These are phyloP conservation scores for Falcaria lacertinaria DNA, from an alignment of 2,888 invertebrate species.

Conservation along the genomic window DNA sequence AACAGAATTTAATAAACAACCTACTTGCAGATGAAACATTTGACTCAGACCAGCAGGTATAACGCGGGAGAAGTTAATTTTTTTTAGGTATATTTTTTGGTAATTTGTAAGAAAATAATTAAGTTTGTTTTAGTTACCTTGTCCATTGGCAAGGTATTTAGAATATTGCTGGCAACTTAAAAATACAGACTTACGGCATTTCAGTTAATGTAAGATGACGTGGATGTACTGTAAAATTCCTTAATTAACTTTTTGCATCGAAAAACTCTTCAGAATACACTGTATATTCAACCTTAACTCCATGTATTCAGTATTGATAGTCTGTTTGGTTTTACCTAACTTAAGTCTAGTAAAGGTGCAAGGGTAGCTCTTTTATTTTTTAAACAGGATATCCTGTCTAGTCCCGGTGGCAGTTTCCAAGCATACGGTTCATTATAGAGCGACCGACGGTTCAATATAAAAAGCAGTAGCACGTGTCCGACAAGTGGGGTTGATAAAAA, in stretches of 20 bases:
- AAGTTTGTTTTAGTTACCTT: too few species aligned
- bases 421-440: conserved; percentile 59
- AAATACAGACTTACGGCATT: too few species aligned
- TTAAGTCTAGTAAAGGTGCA: conserved; percentile 44
- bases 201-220: too few species aligned
- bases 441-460: conserved; percentile 52
- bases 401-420: conserved; percentile 55
- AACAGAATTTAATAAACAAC: too few species aligned
- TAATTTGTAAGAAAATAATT: too few species aligned
- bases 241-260: conserved; percentile 17
- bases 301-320: conserved; percentile 6
- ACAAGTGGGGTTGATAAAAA: conserved; percentile 45
- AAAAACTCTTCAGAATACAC: conserved; percentile 11
- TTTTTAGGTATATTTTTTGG: too few species aligned
- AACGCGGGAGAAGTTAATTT: too few species aligned
- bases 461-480: conserved; percentile 59
- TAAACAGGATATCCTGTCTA: conserved; percentile 73
- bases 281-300: conserved; percentile 26
- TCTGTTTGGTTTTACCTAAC: conserved; percentile 12
- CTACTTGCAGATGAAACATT: too few species aligned
- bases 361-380: conserved; percentile 70
- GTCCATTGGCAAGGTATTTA: too few species aligned
- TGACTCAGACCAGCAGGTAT: too few species aligned
- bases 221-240: conserved; percentile 11
- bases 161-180: too few species aligned